Percentiles rank a stretch among this genome's conserved stretches.
Evolutionary conservation across 1,140 invertebrate genomes (phyloP).

Genomic region (Drosophila prosaltans): DNA sequence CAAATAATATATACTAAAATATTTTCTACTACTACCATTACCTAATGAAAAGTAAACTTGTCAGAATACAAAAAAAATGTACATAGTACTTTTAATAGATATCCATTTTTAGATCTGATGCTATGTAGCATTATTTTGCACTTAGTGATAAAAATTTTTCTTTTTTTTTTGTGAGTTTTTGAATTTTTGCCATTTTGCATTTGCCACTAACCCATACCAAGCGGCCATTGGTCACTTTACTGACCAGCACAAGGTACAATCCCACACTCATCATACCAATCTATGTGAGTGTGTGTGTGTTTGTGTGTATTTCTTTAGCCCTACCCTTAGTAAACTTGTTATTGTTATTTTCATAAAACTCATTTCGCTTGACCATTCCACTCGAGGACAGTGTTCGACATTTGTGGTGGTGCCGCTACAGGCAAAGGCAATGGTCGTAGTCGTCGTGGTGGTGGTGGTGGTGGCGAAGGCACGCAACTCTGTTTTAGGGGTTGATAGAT

Average conservation of each 20-base stretch:
- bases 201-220: slow-evolving; percentile 3
- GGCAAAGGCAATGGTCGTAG: slow-evolving; percentile 1
- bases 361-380: slow-evolving; percentile 59
- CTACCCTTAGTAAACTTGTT: slow-evolving; percentile 23
- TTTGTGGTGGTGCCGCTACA: slow-evolving; percentile 8
- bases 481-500: slow-evolving; percentile 43
- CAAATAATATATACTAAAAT: background rate
- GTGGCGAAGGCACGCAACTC: slow-evolving; percentile 9
- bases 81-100: slow-evolving; percentile 5
- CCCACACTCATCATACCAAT: background rate
- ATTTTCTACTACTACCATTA: too few relatives aligned
- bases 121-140: slow-evolving; percentile 39
- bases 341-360: slow-evolving; percentile 43
- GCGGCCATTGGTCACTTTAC: slow-evolving; percentile 60
- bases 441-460: slow-evolving; percentile 26
- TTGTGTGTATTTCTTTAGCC: slow-evolving; percentile 2
- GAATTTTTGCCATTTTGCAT: slow-evolving; percentile 52
- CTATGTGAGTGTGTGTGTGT: background rate
- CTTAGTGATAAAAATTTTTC: slow-evolving; percentile 22
- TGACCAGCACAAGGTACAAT: slow-evolving; percentile 65
- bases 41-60: background rate
- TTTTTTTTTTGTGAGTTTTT: background rate
- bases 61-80: background rate
- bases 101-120: slow-evolving; percentile 12
- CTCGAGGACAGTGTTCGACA: slow-evolving; percentile 11